phyloP scores from a whole-genome alignment of 2,888 invertebrate genomes.

The Pogonocherus hispidulus region DNA sequence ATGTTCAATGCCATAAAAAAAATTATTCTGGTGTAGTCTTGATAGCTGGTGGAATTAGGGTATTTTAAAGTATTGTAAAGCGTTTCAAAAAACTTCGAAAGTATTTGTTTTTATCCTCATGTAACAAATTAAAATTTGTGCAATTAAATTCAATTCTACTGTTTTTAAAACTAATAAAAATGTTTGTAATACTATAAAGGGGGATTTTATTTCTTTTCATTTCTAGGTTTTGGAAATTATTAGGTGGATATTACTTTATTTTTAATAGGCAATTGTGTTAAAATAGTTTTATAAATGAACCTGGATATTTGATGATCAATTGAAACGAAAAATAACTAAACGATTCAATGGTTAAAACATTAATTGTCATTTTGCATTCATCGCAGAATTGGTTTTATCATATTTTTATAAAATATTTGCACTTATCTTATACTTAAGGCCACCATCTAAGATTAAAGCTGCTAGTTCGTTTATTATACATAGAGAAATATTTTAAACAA shows the following conservation, averaged over 20 bases:
- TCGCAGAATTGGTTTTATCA: too few species aligned
- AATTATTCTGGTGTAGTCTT: conserved; percentile 44
- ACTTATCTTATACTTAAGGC: too few species aligned
- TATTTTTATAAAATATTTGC: too few species aligned
- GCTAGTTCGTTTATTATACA: too few species aligned
- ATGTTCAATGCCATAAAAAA: conserved; percentile 49
- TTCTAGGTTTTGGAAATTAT: conserved; percentile 3
- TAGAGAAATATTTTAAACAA: too few species aligned
- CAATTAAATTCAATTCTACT: conserved; percentile 9
- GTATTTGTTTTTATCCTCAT: conserved; percentile 10
- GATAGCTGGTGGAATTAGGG: neutral
- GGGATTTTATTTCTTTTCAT: conserved; percentile 25
- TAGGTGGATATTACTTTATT: neutral
- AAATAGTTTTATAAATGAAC: neutral
- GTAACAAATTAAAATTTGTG: conserved; percentile 20
- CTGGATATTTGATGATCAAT: too few species aligned
- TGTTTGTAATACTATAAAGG: conserved; percentile 11
- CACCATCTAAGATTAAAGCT: too few species aligned
- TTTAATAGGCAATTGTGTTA: neutral
- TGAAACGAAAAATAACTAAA: too few species aligned
- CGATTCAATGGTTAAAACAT: too few species aligned
- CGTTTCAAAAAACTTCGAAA: conserved; percentile 28
- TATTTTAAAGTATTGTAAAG: conserved; percentile 5
- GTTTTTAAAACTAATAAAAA: conserved; percentile 18
- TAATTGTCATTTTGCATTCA: too few species aligned